A percentile compares a stretch with the other conserved stretches of the same genome.
Conservation (phyloP, 2,888 invertebrate species). For the Macrophya annulata region DNA sequence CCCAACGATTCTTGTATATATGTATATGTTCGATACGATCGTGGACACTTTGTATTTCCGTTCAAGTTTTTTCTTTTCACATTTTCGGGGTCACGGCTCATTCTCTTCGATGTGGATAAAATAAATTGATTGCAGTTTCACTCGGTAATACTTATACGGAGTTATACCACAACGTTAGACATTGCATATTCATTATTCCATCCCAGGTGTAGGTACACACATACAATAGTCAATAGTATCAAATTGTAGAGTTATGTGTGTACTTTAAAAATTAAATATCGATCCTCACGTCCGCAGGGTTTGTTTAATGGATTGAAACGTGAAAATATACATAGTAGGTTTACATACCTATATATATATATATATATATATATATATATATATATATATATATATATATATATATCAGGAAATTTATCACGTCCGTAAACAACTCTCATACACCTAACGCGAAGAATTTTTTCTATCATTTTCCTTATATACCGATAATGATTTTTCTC, state of each 20-base stretch:
- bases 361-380: too few species aligned
- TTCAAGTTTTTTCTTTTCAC: not conserved
- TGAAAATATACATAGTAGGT: not conserved
- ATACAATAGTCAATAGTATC: not conserved
- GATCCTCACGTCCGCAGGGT: not conserved
- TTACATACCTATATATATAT: too few species aligned
- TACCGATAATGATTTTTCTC: not conserved
- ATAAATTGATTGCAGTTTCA: conserved; percentile 48
- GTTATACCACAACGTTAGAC: not conserved
- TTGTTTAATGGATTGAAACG: conserved; percentile 7
- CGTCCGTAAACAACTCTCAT: not conserved
- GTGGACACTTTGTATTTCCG: conserved; percentile 13
- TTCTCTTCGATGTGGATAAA: conserved; percentile 25
- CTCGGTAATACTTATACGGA: conserved; percentile 21
- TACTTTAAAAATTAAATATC: conserved; percentile 8
- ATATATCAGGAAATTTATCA: not conserved
- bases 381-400: too few species aligned
- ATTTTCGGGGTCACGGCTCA: not conserved
- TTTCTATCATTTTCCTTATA: not conserved
- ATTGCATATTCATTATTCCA: not conserved
- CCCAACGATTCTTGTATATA: not conserved
- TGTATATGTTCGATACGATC: conserved; percentile 11
- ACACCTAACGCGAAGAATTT: not conserved
- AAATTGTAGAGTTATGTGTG: not conserved
- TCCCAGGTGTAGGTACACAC: not conserved